phyloP scores from a whole-genome alignment of 2,888 invertebrate genomes.

The Vannuccia rotundouncinata region DNA sequence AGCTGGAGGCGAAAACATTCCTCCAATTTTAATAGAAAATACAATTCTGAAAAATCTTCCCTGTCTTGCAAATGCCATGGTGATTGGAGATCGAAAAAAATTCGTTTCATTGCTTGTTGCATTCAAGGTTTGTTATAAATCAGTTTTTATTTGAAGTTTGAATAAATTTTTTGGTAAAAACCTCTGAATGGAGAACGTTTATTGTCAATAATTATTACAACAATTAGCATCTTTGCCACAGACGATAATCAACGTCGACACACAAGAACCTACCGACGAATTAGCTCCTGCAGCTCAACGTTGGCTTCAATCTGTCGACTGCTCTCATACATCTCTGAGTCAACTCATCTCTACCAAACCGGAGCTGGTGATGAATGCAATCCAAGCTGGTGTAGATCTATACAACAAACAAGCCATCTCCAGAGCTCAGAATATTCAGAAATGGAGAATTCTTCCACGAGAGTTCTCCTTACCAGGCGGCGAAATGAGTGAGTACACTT shows the following conservation, averaged over 20 bases:
- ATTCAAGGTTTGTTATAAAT: no score
- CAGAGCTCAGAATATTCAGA: constrained; percentile 79
- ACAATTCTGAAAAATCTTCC: constrained; percentile 69
- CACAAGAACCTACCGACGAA: background rate
- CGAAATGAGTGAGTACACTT: constrained; percentile 67
- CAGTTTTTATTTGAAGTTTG: no score
- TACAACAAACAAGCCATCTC: constrained; percentile 71
- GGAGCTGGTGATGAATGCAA: constrained; percentile 64
- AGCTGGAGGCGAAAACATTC: constrained; percentile 81
- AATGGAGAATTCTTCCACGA: constrained; percentile 71
- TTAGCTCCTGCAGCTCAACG: background rate
- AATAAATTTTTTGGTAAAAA: no score
- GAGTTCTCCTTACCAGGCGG: constrained; percentile 80
- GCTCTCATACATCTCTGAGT: background rate
- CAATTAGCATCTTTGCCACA: no score
- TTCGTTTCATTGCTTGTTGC: constrained; percentile 76
- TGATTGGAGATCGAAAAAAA: constrained; percentile 78
- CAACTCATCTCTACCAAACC: constrained; percentile 53
- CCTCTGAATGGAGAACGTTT: no score
- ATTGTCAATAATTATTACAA: no score
- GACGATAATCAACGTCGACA: background rate
- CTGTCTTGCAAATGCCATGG: constrained; percentile 70
- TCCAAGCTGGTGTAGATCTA: constrained; percentile 68
- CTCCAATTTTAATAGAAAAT: constrained; percentile 80
- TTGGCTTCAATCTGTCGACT: background rate